Percentiles rank a stretch among this genome's conserved stretches.
phyloP scores from a whole-genome alignment of 2,888 invertebrate species.

The Ophion ventricosus region DNA sequence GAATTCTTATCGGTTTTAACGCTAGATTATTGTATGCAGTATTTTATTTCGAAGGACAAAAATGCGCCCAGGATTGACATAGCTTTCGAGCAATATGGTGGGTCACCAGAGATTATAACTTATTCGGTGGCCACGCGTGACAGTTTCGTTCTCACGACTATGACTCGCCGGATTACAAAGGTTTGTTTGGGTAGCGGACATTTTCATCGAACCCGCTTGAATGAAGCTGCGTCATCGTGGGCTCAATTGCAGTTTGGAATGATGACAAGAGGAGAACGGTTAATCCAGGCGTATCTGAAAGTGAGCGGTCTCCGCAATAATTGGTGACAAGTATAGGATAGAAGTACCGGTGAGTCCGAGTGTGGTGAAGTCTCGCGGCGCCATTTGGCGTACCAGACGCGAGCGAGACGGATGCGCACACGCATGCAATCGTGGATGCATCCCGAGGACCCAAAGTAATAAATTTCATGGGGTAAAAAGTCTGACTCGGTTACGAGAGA shows the following conservation, averaged over 20 bases:
- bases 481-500: constrained; percentile 75
- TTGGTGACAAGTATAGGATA: constrained; percentile 66
- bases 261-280: constrained; percentile 38
- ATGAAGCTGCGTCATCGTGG: not conserved
- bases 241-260: constrained; percentile 31
- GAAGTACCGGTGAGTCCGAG: constrained; percentile 48
- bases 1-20: constrained; percentile 39
- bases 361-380: constrained; percentile 56
- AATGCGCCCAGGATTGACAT: constrained; percentile 6
- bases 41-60: constrained; percentile 16
- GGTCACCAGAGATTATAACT: not conserved
- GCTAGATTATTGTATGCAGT: constrained; percentile 14
- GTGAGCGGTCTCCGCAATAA: constrained; percentile 57
- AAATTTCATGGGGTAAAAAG: constrained; percentile 77
- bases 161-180: not conserved
- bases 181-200: constrained; percentile 2
- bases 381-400: constrained; percentile 50
- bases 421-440: constrained; percentile 64
- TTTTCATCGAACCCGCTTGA: not conserved
- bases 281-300: constrained; percentile 11
- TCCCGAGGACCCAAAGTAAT: constrained; percentile 72
- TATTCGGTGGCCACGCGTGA: not conserved
- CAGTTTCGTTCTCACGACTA: not conserved
- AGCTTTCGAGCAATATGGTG: not conserved
- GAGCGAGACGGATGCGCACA: constrained; percentile 54